A percentile compares a stretch with the other conserved stretches of the same genome.
Conservation (phyloP, 2,888 invertebrate genomes). For the Pachymerium ferrugineum region DNA sequence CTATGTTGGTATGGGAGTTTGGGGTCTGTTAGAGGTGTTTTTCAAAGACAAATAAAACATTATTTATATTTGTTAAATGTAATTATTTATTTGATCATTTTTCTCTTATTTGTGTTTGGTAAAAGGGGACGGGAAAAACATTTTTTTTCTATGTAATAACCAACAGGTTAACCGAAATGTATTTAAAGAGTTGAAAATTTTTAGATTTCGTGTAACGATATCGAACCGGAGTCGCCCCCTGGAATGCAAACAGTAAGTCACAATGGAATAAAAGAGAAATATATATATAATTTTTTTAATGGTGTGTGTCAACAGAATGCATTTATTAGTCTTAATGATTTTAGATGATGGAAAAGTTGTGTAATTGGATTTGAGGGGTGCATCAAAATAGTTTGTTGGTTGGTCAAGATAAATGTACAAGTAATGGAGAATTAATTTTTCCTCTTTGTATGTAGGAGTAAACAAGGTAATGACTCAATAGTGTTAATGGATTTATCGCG, state of each 20-base stretch:
- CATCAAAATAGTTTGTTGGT: not conserved
- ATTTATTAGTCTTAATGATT: not conserved
- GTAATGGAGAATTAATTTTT: constrained; percentile 9
- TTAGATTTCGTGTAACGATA: not conserved
- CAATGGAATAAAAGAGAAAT: constrained; percentile 11
- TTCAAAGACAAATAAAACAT: not conserved
- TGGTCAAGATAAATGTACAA: not conserved
- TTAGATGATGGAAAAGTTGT: not conserved
- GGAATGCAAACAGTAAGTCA: constrained; percentile 10
- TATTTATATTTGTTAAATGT: constrained; percentile 4
- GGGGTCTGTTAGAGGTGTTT: not conserved
- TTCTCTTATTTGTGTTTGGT: not conserved
- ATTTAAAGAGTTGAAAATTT: no score
- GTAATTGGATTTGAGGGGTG: not conserved
- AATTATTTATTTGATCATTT: constrained; percentile 8
- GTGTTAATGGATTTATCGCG: not conserved
- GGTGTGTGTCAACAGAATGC: constrained; percentile 7
- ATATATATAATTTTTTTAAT: constrained; percentile 21
- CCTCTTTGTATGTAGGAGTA: not conserved
- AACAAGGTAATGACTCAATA: not conserved
- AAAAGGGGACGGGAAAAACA: not conserved
- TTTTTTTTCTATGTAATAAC: no score
- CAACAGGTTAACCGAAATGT: no score
- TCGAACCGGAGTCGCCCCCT: not conserved
- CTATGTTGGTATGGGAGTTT: no score